These are phyloP conservation scores for Drosophila bunnanda DNA, from an alignment of 2,888 invertebrate species.

Conservation along the genomic window DNA sequence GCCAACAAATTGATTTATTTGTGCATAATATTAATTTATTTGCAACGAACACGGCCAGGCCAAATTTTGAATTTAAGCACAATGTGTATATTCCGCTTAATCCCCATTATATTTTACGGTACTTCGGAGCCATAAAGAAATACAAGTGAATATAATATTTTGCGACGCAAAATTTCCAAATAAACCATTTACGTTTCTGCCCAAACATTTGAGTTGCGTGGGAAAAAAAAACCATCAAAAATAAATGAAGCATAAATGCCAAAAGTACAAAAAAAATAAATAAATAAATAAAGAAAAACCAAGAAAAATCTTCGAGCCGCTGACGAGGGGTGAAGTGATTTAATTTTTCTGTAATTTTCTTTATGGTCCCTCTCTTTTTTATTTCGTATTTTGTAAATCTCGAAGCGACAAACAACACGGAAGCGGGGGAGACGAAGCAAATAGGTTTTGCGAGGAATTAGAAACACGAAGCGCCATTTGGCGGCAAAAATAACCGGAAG, in stretches of 20 bases:
- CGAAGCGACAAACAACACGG: constrained; percentile 28
- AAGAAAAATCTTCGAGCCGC: constrained; percentile 8
- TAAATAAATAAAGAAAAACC: constrained; percentile 16
- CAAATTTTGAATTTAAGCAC: constrained; percentile 40
- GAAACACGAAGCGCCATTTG: constrained; percentile 62
- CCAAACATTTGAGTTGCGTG: constrained; percentile 32
- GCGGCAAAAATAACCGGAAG: constrained; percentile 74
- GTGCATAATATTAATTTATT: constrained; percentile 15
- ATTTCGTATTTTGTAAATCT: constrained; percentile 39
- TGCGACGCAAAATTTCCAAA: constrained; percentile 37
- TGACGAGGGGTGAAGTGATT: constrained; percentile 55
- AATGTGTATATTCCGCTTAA: constrained; percentile 18
- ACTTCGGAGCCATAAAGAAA: constrained; percentile 24
- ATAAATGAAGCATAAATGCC: constrained; percentile 78
- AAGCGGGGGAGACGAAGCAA: constrained; percentile 35
- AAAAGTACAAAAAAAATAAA: constrained; percentile 51
- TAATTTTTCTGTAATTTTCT: constrained; percentile 54
- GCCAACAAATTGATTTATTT: constrained; percentile 31
- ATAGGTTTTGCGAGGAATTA: constrained; percentile 68
- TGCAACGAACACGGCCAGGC: background rate
- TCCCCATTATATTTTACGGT: constrained; percentile 32
- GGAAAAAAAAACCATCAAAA: constrained; percentile 62
- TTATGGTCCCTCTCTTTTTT: constrained; percentile 22
- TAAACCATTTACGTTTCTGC: constrained; percentile 56
- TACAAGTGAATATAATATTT: constrained; percentile 43